Conservation (phyloP, 2,888 invertebrate species). For the Himalopsyche tibetana region DNA sequence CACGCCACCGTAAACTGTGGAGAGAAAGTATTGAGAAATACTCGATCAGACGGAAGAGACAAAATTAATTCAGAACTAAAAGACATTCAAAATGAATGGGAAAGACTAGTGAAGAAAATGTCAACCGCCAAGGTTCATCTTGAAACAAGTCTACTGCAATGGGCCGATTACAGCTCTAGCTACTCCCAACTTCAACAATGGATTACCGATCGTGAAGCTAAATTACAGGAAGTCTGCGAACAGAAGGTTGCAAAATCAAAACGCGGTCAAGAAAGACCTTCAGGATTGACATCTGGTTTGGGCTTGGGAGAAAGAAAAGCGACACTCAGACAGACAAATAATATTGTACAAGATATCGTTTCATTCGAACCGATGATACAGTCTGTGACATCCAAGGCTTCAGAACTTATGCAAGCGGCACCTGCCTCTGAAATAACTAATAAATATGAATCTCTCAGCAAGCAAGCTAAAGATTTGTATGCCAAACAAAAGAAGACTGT, state of each 20-base stretch:
- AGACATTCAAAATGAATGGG: conserved; percentile 95
- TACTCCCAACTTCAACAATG: conserved; percentile 95
- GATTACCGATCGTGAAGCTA: conserved; percentile 95
- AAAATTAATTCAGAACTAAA: conserved; percentile 90
- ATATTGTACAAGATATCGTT: conserved; percentile 96
- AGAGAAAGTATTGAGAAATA: conserved; percentile 91
- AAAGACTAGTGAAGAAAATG: conserved; percentile 92
- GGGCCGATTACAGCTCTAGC: conserved; percentile 97
- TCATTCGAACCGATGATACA: conserved; percentile 98
- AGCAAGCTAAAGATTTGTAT: conserved; percentile 92
- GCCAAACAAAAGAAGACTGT: conserved; percentile 93
- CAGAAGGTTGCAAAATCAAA: conserved; percentile 88
- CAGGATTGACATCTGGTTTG: conserved; percentile 85
- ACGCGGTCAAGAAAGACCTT: conserved; percentile 81
- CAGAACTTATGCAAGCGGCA: conserved; percentile 92
- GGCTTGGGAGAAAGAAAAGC: conserved; percentile 92
- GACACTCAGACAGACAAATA: conserved; percentile 92
- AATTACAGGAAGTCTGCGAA: conserved; percentile 92
- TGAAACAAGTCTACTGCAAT: conserved; percentile 93
- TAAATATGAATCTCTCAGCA: conserved; percentile 92
- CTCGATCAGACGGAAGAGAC: conserved; percentile 92
- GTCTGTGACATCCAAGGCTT: conserved; percentile 94
- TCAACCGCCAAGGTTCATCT: conserved; percentile 93
- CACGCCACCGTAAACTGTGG: conserved; percentile 92
- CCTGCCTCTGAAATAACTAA: conserved; percentile 94